Base-by-base conservation (phyloP, 2,797 vertebrate genomes). In the Anomalospiza imberbis region DNA sequence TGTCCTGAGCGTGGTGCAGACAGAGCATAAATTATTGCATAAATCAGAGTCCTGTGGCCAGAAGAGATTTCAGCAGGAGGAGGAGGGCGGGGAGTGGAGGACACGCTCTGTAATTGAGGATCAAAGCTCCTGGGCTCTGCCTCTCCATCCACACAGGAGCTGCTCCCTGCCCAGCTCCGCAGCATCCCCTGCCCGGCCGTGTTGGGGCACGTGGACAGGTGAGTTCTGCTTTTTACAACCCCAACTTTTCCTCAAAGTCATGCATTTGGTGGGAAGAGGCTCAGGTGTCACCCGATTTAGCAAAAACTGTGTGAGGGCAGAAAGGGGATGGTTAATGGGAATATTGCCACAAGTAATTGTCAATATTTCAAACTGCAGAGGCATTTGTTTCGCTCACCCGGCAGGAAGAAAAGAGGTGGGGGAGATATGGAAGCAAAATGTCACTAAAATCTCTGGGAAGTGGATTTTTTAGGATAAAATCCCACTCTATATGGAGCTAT, bases 41-140 rank as follows among this genome's bases (percentile, higher is more conserved):
- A 12, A 50, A 84, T 4, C 70, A 3, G 5, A 54, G 48, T 38
- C 18, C 80, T 63, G 80, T 19, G 88, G 88, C 88, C 87, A 32
- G 38, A 12, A 82, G 45, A 91, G 79, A 19, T 93, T 26, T 18
- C 28, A 29, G 87, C 44, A 31, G 17, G 31, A 5, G 58, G 15
- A 42, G 78, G 29, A 80, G 95, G 96, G 95, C 36, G 73, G 95
- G 73, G 95, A 70, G 15, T 0, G 21, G 17, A 94, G 88, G 75
- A 25, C 88, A 94, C 19, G 9, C 94, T 85, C 85, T 95, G 50
- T 94, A 75, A 94, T 93, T 94, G 79, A 70, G 85, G 65, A 93
- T 88, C 95, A 94, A 93, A 96, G 85, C 58, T 89, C 31, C 67
- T 31, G 31, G 45, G 16, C 66, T 44, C 65, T 85, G 40, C 82